Conservation (phyloP, 2,797 vertebrate species). For the Sphenopsis melanotis region DNA sequence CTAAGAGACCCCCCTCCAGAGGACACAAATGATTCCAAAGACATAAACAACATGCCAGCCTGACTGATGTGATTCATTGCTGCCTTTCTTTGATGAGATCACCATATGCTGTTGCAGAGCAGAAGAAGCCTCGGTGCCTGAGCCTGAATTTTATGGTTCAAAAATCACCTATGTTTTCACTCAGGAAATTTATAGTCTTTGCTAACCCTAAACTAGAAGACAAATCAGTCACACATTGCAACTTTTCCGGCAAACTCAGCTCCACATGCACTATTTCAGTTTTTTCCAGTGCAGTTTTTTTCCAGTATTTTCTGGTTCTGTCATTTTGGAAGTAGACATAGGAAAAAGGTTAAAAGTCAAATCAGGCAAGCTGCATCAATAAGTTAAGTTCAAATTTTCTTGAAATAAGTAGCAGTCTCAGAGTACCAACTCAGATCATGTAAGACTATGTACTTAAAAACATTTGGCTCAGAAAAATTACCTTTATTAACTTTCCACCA, state of each 20-base stretch:
- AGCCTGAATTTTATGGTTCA: background rate
- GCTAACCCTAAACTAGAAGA: background rate
- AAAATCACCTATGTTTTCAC: background rate
- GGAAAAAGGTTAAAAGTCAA: conserved; percentile 20
- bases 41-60: background rate
- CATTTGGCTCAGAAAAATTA: background rate
- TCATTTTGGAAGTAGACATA: background rate
- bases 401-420: background rate
- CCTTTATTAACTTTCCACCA: background rate
- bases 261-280: background rate
- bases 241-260: background rate
- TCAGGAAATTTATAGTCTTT: background rate
- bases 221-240: background rate
- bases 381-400: background rate
- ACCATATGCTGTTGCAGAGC: background rate
- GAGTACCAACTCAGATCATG: background rate
- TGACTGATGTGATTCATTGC: background rate
- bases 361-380: background rate
- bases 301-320: background rate
- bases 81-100: conserved; percentile 7
- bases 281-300: background rate
- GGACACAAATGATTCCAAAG: background rate
- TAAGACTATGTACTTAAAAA: background rate
- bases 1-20: background rate
- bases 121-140: background rate